Evolutionary conservation across 2,113 vertebrate species (phyloP).

Genomic region (Elephantulus edwardii): DNA sequence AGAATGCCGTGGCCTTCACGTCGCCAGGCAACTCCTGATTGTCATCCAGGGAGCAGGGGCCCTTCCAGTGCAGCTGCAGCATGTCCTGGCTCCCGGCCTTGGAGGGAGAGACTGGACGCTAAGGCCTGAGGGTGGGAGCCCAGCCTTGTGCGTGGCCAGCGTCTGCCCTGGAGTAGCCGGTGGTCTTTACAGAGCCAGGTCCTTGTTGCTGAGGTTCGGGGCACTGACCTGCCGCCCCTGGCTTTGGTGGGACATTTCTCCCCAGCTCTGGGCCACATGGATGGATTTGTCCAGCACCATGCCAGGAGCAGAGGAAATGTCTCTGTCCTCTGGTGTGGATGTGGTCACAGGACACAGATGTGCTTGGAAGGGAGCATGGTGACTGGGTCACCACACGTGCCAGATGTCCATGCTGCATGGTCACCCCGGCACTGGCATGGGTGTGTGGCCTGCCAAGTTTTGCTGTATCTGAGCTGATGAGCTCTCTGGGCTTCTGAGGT

Average conservation of each 20-base stretch:
- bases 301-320: accelerated
- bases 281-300: accelerated
- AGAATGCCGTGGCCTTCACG: background rate
- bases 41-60: accelerated
- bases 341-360: accelerated
- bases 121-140: accelerated
- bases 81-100: background rate
- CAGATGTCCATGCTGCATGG: accelerated
- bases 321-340: accelerated
- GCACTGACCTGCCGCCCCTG: accelerated
- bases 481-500: background rate
- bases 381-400: background rate
- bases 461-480: accelerated
- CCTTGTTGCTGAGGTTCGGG: accelerated
- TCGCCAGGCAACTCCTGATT: background rate
- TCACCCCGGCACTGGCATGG: accelerated
- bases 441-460: accelerated
- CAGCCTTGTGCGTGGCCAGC: too few species aligned
- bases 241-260: accelerated
- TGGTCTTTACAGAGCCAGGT: accelerated
- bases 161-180: accelerated
- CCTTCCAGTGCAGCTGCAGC: accelerated
- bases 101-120: background rate
- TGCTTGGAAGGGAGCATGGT: too few species aligned
- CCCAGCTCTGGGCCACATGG: background rate